Evolutionary conservation across 2,888 invertebrate genomes (phyloP), one percentile per base, ranked within the genome.

Genomic region (Sclerodermus sp.): DNA sequence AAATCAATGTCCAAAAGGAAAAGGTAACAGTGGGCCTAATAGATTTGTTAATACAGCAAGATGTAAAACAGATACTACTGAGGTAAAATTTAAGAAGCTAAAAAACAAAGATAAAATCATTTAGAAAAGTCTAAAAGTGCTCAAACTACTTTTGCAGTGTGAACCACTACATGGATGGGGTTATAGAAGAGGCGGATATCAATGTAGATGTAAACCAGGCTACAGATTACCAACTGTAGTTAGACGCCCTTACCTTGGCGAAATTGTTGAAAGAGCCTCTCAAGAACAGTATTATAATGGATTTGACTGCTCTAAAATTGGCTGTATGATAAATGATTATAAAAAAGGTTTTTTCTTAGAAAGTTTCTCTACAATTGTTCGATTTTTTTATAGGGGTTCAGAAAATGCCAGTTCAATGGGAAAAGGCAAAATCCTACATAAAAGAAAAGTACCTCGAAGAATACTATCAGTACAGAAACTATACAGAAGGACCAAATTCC

Each of bases 101-200:
- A 34, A 45, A 6, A 5, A 18, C 31, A 16, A 17, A 23, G 8
- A 5, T 8, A 23, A 23, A 23, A n/a, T n/a, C n/a, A n/a, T n/a
- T n/a, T n/a, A n/a, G n/a, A 31, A 36, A 36, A n/a, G 9, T n/a
- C 5, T n/a, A n/a, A 31, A 9, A 31, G 9, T 46, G n/a, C n/a
- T n/a, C n/a, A n/a, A n/a, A n/a, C n/a, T n/a, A 23, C 23, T 46
- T 47, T 49, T 68, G n/a, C n/a, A 93, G 90, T 98, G 97, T 79
- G 97, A 98, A 79, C 97, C 97, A 0, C 78, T 97, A 43, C 89
- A 95, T 74, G 97, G 97, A 2, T 98, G 92, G 90, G 97, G 97
- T 37, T 96, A 93, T 78, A 84, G 96, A 46, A 85, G 97, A 69
- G 97, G 97, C 44, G 96, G 95, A 6, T 97, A 96, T 79, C 94